Percentiles rank a stretch among this genome's conserved stretches.
These are phyloP conservation scores for Eunapius fragilis DNA, from an alignment of 37 sponge, comb jelly and placozoan genomes.

Conservation along the genomic window DNA sequence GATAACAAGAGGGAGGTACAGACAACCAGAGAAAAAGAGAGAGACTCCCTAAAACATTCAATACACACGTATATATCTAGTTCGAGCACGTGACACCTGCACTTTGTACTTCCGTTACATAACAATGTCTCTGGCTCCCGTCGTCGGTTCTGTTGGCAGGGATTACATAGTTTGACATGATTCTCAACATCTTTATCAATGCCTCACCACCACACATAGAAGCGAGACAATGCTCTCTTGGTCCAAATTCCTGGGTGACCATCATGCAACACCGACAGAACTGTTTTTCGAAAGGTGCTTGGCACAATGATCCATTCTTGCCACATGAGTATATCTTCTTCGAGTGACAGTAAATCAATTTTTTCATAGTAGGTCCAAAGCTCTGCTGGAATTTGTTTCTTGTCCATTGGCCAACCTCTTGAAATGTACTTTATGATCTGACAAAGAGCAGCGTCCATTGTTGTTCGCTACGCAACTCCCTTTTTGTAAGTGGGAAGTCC, in stretches of 20 bases:
- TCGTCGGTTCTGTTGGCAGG: conserved; percentile 7
- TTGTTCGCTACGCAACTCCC: conserved; percentile 15
- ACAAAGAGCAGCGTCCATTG: not conserved
- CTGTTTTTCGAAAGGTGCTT: not conserved
- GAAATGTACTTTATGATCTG: not conserved
- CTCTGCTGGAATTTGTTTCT: too few relatives aligned
- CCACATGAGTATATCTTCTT: conserved; percentile 23
- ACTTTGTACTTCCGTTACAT: too few relatives aligned
- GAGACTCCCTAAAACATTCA: too few relatives aligned
- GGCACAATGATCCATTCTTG: conserved; percentile 8
- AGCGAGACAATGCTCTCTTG: conserved; percentile 19
- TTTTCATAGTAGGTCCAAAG: not conserved
- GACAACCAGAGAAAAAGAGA: too few relatives aligned
- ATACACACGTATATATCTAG: too few relatives aligned
- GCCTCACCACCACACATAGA: conserved; percentile 43
- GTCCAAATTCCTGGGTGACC: conserved; percentile 26
- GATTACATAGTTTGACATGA: not conserved
- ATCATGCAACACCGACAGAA: conserved; percentile 1
- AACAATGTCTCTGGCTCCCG: not conserved
- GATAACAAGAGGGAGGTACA: too few relatives aligned
- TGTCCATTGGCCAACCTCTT: conserved; percentile 1
- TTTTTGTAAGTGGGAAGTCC: not conserved
- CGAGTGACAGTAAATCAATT: not conserved
- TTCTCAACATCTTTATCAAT: conserved; percentile 17
- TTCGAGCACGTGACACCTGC: too few relatives aligned